Conservation (phyloP, 1,140 invertebrate species). For the Palaemon carinicauda region DNA sequence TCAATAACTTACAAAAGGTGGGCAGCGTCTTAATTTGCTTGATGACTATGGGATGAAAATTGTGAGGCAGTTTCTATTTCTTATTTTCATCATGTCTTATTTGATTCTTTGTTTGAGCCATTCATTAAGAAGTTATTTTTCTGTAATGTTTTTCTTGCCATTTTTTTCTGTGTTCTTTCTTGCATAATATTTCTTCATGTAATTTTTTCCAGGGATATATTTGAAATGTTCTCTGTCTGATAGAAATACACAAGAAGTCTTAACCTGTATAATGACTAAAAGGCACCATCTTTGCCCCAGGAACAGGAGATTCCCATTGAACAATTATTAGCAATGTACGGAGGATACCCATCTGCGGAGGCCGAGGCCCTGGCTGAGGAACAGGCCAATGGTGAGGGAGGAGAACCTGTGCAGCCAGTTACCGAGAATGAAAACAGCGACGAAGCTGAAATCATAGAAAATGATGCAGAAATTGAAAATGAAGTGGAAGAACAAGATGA, state of each 20-base stretch:
- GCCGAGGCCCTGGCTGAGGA: conserved; percentile 66
- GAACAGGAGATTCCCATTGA: conserved; percentile 91
- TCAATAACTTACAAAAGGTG: conserved; percentile 46
- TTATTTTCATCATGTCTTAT: neutral
- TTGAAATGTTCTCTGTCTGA: neutral
- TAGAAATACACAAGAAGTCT: neutral
- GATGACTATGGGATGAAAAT: neutral
- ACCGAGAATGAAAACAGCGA: conserved; percentile 63
- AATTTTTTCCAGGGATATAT: neutral
- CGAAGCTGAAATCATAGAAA: conserved; percentile 64
- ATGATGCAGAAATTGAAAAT: conserved; percentile 67
- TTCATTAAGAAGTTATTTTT: neutral
- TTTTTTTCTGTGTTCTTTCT: no score
- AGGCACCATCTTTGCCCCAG: conserved; percentile 61
- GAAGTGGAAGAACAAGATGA: conserved; percentile 51
- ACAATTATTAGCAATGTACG: conserved; percentile 88
- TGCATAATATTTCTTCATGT: no score
- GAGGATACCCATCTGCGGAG: conserved; percentile 66
- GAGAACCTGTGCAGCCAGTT: conserved; percentile 62
- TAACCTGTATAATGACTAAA: neutral
- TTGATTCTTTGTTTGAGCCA: no score
- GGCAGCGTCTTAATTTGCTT: neutral
- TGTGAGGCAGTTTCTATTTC: no score
- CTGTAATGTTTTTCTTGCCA: neutral
- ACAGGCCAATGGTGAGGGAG: conserved; percentile 66